Evolutionary conservation across 2,888 invertebrate genomes (phyloP).

Genomic region (Cosmia trapezina): DNA sequence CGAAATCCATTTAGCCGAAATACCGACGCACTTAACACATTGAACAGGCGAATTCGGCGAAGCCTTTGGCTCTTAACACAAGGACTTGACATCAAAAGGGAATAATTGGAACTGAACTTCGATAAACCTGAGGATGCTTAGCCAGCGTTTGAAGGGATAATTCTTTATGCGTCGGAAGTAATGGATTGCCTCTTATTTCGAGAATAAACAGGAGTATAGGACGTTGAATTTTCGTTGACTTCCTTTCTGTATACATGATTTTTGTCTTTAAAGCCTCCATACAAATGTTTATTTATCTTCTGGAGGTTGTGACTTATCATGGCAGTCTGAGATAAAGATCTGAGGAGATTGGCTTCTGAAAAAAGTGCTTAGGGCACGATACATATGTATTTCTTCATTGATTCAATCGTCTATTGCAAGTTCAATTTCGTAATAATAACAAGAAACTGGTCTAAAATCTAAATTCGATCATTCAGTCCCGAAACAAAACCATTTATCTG

Average conservation of each 20-base stretch:
- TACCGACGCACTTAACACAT: conserved; percentile 61
- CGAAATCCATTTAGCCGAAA: conserved; percentile 58
- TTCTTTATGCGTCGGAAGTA: conserved; percentile 47
- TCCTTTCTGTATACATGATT: background rate
- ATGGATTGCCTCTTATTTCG: conserved; percentile 40
- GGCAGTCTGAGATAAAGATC: background rate
- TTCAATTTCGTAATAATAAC: conserved; percentile 15
- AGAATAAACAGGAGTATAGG: conserved; percentile 18
- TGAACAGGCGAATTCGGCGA: conserved; percentile 55
- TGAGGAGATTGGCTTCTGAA: background rate
- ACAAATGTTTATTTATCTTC: background rate
- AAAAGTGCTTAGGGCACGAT: background rate
- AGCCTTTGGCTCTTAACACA: conserved; percentile 52
- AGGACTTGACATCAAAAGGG: conserved; percentile 61
- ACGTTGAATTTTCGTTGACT: conserved; percentile 8
- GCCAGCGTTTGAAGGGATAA: conserved; percentile 53
- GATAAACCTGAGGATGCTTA: conserved; percentile 60
- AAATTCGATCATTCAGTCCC: background rate
- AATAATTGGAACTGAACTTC: conserved; percentile 66
- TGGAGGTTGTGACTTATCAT: background rate
- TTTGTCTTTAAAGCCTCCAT: background rate
- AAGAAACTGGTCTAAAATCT: conserved; percentile 4
- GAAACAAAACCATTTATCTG: conserved; percentile 1
- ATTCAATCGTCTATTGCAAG: background rate
- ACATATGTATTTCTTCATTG: background rate